These are phyloP conservation scores for Dipodomys ordii DNA, from an alignment of 2,113 vertebrate genomes.

Conservation along the genomic window DNA sequence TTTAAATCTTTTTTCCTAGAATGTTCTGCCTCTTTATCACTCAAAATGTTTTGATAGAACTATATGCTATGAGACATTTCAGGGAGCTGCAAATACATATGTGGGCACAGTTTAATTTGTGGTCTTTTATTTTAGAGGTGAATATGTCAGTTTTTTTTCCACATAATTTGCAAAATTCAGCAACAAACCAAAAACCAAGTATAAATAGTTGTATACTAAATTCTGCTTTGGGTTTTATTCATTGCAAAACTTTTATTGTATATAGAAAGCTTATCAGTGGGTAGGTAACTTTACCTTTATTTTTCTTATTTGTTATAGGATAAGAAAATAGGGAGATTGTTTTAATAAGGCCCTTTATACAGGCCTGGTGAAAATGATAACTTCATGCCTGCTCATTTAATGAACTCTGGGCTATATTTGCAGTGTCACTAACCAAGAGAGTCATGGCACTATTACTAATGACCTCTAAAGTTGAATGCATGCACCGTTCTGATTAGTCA, in stretches of 20 bases:
- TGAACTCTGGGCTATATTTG: neutral
- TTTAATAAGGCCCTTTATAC: slow-evolving; percentile 46
- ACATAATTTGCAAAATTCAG: slow-evolving; percentile 48
- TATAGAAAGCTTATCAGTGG: slow-evolving; percentile 40
- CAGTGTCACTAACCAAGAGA: slow-evolving; percentile 27
- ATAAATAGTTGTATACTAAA: neutral
- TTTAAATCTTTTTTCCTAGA: slow-evolving; percentile 50
- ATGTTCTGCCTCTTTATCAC: slow-evolving; percentile 25
- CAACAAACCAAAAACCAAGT: slow-evolving; percentile 6
- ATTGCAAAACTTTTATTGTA: slow-evolving; percentile 43
- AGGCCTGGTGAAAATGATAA: slow-evolving; percentile 15
- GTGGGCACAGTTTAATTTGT: slow-evolving; percentile 37
- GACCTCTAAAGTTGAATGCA: neutral
- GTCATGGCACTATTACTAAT: slow-evolving; percentile 12
- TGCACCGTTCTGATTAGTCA: slow-evolving; percentile 1
- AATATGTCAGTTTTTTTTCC: neutral
- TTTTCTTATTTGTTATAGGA: slow-evolving; percentile 43
- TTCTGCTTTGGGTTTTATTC: slow-evolving; percentile 28
- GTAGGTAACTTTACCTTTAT: slow-evolving; percentile 43
- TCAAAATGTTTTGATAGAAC: slow-evolving; percentile 51
- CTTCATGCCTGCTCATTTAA: slow-evolving; percentile 38
- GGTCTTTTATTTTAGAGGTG: slow-evolving; percentile 53
- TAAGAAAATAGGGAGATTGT: slow-evolving; percentile 43
- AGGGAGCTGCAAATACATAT: slow-evolving; percentile 37
- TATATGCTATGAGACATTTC: slow-evolving; percentile 36